A percentile compares a stretch with the other conserved stretches of the same genome.
phyloP scores from a whole-genome alignment of 2,113 vertebrate genomes.

The Cyphomyrus discorhynchus region DNA sequence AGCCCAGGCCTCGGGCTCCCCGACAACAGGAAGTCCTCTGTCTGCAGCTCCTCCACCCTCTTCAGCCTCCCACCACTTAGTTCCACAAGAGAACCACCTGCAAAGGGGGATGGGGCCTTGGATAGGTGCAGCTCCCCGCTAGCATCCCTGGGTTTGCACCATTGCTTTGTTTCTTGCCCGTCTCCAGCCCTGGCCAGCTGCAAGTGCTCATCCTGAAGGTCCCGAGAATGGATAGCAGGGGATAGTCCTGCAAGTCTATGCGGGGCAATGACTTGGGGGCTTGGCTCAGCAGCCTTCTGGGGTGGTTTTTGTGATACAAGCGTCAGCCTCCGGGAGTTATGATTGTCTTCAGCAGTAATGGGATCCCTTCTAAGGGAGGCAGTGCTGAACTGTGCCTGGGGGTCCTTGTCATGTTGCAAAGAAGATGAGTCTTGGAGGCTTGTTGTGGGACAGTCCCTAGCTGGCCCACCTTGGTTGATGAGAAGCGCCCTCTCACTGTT shows the following conservation, averaged over 20 bases:
- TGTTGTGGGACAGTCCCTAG: not conserved
- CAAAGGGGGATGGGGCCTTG: slow-evolving; percentile 69
- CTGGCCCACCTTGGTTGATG: not conserved
- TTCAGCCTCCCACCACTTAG: slow-evolving; percentile 61
- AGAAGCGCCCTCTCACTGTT: slow-evolving; percentile 48
- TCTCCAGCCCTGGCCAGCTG: not conserved
- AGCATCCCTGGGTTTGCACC: not conserved
- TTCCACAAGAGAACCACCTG: slow-evolving; percentile 68
- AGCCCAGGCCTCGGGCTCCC: slow-evolving; percentile 62
- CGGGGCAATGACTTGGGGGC: not conserved
- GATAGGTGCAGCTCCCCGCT: slow-evolving; percentile 17
- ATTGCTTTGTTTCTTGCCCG: not conserved
- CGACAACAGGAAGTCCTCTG: slow-evolving; percentile 64
- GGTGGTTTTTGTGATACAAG: not conserved
- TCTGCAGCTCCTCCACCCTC: slow-evolving; percentile 64
- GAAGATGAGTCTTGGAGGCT: slow-evolving; percentile 24
- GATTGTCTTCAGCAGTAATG: slow-evolving; percentile 42
- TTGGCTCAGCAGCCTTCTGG: not conserved
- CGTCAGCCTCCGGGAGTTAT: not conserved
- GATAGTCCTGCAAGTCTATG: not conserved
- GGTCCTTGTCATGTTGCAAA: slow-evolving; percentile 52
- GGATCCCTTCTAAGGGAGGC: slow-evolving; percentile 50
- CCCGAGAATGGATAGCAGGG: not conserved
- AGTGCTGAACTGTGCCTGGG: slow-evolving; percentile 39
- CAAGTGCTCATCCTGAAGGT: not conserved